These are phyloP conservation scores for Tipula vernalis DNA, from an alignment of 2,888 invertebrate genomes.

Conservation along the genomic window DNA sequence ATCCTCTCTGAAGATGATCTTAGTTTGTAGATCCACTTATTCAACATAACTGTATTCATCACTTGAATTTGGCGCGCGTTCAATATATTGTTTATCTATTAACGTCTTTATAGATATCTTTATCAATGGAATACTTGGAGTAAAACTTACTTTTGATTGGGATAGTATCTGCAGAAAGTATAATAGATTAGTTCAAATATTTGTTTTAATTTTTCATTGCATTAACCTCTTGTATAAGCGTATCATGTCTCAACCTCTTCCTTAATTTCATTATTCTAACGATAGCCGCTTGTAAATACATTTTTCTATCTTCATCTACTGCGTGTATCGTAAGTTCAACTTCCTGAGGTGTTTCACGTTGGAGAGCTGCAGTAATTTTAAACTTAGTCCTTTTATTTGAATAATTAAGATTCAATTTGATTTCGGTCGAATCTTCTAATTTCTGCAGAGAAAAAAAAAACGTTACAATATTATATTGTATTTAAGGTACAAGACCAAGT, in stretches of 20 bases:
- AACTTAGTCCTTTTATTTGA: conserved; percentile 85
- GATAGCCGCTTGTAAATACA: conserved; percentile 89
- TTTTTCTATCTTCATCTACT: conserved; percentile 88
- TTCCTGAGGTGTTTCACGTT: conserved; percentile 70
- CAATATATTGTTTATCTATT: conserved; percentile 97
- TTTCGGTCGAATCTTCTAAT: conserved; percentile 33
- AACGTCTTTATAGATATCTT: conserved; percentile 97
- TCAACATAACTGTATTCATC: conserved; percentile 97
- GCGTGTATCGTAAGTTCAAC: conserved; percentile 60
- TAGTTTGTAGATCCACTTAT: conserved; percentile 35
- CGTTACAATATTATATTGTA: neutral
- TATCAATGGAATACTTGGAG: conserved; percentile 92
- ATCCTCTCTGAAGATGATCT: neutral
- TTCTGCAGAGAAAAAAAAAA: conserved; percentile 16
- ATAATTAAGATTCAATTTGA: conserved; percentile 70
- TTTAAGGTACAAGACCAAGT: neutral
- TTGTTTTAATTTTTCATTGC: conserved; percentile 14
- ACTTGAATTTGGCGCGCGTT: conserved; percentile 78
- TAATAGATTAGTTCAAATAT: neutral
- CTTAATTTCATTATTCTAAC: conserved; percentile 90
- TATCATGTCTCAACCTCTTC: conserved; percentile 77
- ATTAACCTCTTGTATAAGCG: conserved; percentile 67
- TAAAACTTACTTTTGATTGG: conserved; percentile 82
- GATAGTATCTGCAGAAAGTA: conserved; percentile 56
- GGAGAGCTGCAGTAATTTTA: conserved; percentile 64